Evolutionary conservation across 2,113 vertebrate genomes (phyloP).

Genomic region (Lepisosteus oculatus): DNA sequence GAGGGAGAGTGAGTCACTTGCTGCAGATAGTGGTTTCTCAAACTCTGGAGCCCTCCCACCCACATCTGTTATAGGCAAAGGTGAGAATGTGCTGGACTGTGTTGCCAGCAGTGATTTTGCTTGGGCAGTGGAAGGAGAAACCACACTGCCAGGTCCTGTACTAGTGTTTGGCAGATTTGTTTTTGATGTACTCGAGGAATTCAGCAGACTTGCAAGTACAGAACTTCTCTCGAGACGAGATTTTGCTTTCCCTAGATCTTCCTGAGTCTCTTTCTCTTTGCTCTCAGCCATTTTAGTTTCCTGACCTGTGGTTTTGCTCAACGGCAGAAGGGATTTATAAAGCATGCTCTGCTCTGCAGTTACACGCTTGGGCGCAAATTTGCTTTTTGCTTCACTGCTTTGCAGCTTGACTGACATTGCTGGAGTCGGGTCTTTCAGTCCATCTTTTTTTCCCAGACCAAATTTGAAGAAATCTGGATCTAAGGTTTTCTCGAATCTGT

Average conservation of each 20-base stretch:
- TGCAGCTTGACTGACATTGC: slow-evolving; percentile 74
- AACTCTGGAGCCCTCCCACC: slow-evolving; percentile 29
- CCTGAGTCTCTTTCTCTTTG: slow-evolving; percentile 38
- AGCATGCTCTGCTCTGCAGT: slow-evolving; percentile 82
- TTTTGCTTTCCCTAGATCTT: slow-evolving; percentile 45
- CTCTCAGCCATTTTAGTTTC: slow-evolving; percentile 45
- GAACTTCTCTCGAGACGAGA: slow-evolving; percentile 83
- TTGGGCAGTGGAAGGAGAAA: slow-evolving; percentile 29
- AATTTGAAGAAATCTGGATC: slow-evolving; percentile 81
- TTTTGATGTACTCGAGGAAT: slow-evolving; percentile 51
- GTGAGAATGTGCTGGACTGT: slow-evolving; percentile 17
- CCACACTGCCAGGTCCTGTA: slow-evolving; percentile 38
- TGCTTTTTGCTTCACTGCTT: slow-evolving; percentile 64
- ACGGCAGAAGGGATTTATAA: slow-evolving; percentile 57
- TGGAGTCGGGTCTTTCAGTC: slow-evolving; percentile 62
- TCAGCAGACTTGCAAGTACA: slow-evolving; percentile 80
- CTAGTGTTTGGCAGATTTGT: slow-evolving; percentile 62
- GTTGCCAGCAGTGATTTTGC: slow-evolving; percentile 19
- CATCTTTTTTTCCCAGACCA: slow-evolving; percentile 75
- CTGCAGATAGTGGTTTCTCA: slow-evolving; percentile 29
- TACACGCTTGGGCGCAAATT: slow-evolving; percentile 55
- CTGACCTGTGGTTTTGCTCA: slow-evolving; percentile 42
- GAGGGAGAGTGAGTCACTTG: slow-evolving; percentile 40
- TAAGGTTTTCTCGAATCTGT: slow-evolving; percentile 81
- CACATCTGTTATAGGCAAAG: slow-evolving; percentile 24